Conservation (phyloP, 2,113 vertebrate species). For the Pterocles gutturalis region DNA sequence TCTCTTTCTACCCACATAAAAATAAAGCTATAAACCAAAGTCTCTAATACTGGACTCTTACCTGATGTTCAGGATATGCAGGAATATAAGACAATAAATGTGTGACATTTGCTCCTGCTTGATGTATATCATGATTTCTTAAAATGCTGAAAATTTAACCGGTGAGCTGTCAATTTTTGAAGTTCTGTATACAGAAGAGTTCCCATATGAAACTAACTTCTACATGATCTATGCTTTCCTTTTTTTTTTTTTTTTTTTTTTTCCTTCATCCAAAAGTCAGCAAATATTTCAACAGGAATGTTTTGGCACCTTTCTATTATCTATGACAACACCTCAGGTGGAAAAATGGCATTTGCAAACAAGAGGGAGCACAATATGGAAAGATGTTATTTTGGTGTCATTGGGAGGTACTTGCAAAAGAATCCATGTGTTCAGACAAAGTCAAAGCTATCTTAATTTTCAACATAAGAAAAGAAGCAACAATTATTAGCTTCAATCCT, state of each 20-base stretch:
- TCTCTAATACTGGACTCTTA: not conserved
- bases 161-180: not conserved
- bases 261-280: not conserved
- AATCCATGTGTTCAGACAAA: not conserved
- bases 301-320: conserved; percentile 33
- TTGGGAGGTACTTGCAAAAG: not conserved
- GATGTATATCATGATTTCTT: not conserved
- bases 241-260: not conserved
- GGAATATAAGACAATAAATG: not conserved
- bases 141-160: not conserved
- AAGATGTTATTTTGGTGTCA: not conserved
- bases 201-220: not conserved
- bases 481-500: not conserved
- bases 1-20: not conserved
- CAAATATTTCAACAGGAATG: not conserved
- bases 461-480: not conserved
- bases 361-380: not conserved
- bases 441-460: not conserved
- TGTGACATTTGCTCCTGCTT: not conserved
- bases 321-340: not conserved
- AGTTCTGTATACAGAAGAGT: not conserved
- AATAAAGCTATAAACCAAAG: not conserved
- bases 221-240: not conserved
- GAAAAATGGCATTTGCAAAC: conserved; percentile 7
- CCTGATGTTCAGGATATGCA: not conserved